phyloP scores from a whole-genome alignment of 2,797 vertebrate genomes.

The Spinus olivaceus region DNA sequence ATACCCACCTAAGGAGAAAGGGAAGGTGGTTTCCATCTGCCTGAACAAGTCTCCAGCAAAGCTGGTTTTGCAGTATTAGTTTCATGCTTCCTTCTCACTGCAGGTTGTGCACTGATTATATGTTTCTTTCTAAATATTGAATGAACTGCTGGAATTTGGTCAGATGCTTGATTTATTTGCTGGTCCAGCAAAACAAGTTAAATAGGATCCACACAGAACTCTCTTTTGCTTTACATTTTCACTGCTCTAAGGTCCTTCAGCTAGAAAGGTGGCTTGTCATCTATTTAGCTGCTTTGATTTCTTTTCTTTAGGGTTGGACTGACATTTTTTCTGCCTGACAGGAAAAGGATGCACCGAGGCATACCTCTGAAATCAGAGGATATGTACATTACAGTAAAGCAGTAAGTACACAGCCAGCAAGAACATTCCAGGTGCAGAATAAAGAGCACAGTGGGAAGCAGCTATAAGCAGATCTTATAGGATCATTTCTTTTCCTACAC shows the following conservation, averaged over 20 bases:
- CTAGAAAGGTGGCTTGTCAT: background rate
- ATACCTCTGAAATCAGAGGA: background rate
- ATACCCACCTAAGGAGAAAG: background rate
- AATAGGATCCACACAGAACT: background rate
- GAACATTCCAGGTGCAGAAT: background rate
- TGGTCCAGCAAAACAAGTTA: background rate
- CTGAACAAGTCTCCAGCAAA: background rate
- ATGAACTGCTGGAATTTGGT: background rate
- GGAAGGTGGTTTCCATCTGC: background rate
- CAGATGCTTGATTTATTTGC: background rate
- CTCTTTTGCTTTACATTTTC: background rate
- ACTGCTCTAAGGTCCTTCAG: background rate
- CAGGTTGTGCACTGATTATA: background rate
- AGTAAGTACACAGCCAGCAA: background rate
- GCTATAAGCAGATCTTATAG: background rate
- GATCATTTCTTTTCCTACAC: slow-evolving; percentile 4
- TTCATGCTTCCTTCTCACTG: slow-evolving; percentile 11
- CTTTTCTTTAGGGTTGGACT: background rate
- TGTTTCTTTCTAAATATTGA: slow-evolving; percentile 28
- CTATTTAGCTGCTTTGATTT: slow-evolving; percentile 8
- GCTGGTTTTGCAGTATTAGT: background rate
- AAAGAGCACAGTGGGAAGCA: background rate
- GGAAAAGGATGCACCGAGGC: background rate
- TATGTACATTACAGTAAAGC: background rate
- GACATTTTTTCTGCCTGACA: slow-evolving; percentile 9